Evolutionary conservation across 2,888 invertebrate species (phyloP).

Genomic region (Drosophila tanythrix): DNA sequence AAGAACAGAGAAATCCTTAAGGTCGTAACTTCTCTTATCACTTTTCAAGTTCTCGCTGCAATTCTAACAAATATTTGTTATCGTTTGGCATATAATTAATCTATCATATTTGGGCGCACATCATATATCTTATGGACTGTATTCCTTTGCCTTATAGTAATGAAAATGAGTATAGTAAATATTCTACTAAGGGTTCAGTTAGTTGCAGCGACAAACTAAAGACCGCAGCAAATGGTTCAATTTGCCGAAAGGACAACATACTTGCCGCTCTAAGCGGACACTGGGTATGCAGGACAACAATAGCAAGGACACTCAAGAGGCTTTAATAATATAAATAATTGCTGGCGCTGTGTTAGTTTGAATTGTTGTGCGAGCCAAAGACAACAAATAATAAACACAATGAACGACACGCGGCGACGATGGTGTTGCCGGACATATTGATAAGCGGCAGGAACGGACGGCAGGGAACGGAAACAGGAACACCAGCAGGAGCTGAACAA

Average conservation of each 20-base stretch:
- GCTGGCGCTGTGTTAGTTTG: constrained; percentile 73
- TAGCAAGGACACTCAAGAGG: constrained; percentile 70
- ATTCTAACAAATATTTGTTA: background rate
- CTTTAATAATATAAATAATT: constrained; percentile 83
- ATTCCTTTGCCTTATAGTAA: background rate
- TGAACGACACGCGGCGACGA: constrained; percentile 58
- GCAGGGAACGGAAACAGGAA: constrained; percentile 2
- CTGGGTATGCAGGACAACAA: constrained; percentile 42
- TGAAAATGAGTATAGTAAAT: background rate
- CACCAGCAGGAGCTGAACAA: constrained; percentile 20
- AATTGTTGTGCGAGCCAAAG: constrained; percentile 72
- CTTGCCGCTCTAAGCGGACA: background rate
- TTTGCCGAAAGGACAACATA: constrained; percentile 5
- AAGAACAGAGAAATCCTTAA: background rate
- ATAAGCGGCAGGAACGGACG: constrained; percentile 43
- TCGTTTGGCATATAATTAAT: background rate
- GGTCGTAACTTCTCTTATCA: background rate
- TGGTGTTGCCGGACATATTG: constrained; percentile 46
- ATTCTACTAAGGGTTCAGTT: background rate
- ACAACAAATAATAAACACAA: constrained; percentile 79
- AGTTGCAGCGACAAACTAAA: background rate
- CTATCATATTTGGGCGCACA: background rate
- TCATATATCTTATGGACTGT: background rate
- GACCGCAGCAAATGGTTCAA: background rate
- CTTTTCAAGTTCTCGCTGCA: background rate